Percentiles rank a stretch among this genome's conserved stretches.
These are phyloP conservation scores for Pteropus rufus DNA, from an alignment of 2,797 vertebrate genomes.

Conservation along the genomic window DNA sequence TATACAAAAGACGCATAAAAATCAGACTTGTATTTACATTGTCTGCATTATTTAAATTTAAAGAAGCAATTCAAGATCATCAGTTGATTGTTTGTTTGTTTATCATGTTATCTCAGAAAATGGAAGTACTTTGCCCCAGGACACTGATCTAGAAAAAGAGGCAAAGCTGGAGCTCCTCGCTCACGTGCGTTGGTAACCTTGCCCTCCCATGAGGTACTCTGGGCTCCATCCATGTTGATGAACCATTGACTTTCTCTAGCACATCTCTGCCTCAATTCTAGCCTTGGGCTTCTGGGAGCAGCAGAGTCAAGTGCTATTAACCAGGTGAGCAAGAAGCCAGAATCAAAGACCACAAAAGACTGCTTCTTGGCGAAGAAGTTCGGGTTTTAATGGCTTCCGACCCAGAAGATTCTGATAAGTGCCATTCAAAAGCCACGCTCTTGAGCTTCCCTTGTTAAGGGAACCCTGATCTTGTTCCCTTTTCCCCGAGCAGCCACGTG, in stretches of 20 bases:
- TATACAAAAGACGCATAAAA: neutral
- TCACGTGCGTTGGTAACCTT: too few relatives aligned
- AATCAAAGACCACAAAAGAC: neutral
- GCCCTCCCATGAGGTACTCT: accelerated
- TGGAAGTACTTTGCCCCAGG: neutral
- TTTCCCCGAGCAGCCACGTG: neutral
- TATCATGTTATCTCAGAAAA: neutral
- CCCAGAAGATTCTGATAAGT: neutral
- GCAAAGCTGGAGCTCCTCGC: neutral
- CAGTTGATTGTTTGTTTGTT: neutral
- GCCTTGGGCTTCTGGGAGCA: neutral
- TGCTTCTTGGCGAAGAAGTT: neutral
- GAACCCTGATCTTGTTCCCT: neutral
- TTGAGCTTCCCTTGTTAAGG: neutral
- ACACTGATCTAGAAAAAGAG: neutral
- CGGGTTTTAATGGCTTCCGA: neutral
- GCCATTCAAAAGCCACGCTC: neutral
- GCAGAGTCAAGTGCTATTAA: neutral
- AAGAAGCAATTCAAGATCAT: neutral
- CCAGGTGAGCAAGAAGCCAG: neutral
- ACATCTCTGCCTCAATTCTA: neutral
- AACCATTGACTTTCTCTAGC: neutral
- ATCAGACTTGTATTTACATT: neutral
- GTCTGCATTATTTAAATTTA: neutral
- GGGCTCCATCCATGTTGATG: neutral